phyloP scores from a whole-genome alignment of 2,797 vertebrate species.

The Chloroceryle amazona region DNA sequence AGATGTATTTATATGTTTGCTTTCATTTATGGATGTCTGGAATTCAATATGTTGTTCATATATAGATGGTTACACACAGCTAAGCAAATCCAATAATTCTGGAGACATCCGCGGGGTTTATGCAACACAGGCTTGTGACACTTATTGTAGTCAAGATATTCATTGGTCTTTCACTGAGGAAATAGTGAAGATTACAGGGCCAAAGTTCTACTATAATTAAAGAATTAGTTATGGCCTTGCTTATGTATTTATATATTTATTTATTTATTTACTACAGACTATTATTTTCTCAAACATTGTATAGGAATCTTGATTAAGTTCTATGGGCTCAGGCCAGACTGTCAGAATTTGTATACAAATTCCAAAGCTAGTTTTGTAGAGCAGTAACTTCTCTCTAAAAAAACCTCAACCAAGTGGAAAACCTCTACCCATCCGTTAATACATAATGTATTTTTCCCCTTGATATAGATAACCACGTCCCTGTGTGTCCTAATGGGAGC shows the following conservation, averaged over 20 bases:
- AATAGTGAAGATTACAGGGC: neutral
- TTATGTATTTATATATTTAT: neutral
- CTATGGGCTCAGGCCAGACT: neutral
- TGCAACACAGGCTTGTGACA: neutral
- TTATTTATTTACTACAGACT: neutral
- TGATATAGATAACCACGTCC: neutral
- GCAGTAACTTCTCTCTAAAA: neutral
- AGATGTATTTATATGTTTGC: neutral
- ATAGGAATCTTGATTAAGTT: neutral
- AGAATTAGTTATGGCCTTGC: neutral
- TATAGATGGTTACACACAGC: neutral
- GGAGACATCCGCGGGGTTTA: neutral
- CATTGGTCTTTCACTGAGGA: neutral
- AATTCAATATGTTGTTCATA: neutral
- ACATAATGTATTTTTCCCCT: neutral
- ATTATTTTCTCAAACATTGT: neutral
- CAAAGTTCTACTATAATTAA: neutral
- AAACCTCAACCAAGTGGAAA: neutral
- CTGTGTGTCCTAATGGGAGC: neutral
- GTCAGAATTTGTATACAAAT: neutral
- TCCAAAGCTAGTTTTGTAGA: neutral
- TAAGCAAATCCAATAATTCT: neutral
- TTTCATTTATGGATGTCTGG: constrained; percentile 2
- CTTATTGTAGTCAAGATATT: neutral
- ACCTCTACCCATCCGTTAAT: neutral